Conservation (phyloP, 1,140 invertebrate species). For the Dreissena polymorpha region DNA sequence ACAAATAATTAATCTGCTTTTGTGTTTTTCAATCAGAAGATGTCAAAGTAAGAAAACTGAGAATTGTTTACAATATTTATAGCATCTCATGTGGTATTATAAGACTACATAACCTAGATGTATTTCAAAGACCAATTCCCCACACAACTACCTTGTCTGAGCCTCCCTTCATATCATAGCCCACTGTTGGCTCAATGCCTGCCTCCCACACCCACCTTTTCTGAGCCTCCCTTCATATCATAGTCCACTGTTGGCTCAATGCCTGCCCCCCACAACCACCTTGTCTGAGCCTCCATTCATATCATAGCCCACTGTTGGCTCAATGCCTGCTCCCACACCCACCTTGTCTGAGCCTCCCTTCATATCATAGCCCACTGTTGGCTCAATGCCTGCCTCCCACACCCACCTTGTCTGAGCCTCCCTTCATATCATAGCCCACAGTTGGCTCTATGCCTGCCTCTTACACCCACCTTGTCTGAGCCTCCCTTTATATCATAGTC, state of each 20-base stretch:
- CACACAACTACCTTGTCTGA: neutral
- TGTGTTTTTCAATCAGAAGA: too few relatives aligned
- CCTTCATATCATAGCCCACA: constrained; percentile 39
- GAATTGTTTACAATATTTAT: too few relatives aligned
- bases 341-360: constrained; percentile 20
- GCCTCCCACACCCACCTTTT: constrained; percentile 7
- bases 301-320: constrained; percentile 40
- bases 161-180: constrained; percentile 44
- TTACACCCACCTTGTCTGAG: neutral
- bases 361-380: constrained; percentile 39
- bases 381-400: constrained; percentile 39
- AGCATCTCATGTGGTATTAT: too few relatives aligned
- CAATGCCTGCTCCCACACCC: constrained; percentile 34
- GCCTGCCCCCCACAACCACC: constrained; percentile 4
- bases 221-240: constrained; percentile 37
- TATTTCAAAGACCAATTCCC: too few relatives aligned
- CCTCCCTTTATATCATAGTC: constrained; percentile 44
- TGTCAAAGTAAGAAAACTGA: too few relatives aligned
- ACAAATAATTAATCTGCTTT: too few relatives aligned
- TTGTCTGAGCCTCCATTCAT: constrained; percentile 27
- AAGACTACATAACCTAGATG: too few relatives aligned
- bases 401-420: constrained; percentile 4
- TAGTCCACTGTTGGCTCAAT: constrained; percentile 43
- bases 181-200: constrained; percentile 39
- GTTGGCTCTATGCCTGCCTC: constrained; percentile 44